Base-by-base conservation (phyloP, 2,113 vertebrate species). In the Protobothrops mucrosquamatus region DNA sequence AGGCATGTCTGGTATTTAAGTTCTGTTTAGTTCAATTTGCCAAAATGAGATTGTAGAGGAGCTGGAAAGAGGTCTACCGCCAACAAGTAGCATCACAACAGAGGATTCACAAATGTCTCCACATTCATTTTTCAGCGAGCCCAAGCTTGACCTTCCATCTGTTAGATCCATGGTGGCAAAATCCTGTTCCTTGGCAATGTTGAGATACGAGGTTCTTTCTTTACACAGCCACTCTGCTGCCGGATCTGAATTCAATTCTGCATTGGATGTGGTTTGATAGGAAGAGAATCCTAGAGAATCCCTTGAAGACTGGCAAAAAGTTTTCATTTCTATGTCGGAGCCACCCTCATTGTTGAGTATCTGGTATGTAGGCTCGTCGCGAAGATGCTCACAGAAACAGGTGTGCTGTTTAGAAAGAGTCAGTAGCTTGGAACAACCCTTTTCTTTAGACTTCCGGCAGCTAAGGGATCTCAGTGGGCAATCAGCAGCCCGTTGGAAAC, bases 271-370 rank as follows among this genome's bases (percentile, higher is more conserved):
- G 86, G 95, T 92, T 5, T 95, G 94, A 61, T 90, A 92, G 0
- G 94, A 90, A 89, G 52, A 69, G 22, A 93, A 91, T 46, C 34
- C 57, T 0, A 4, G 86, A 69, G 64, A 69, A 88, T 95, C 48
- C 86, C 95, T 9, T 89, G 86, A 88, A 0, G 93, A 54, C 34
- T 52, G 92, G 93, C 85, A 91, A 6, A 99, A 97, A 0, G 97
- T 98, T 95, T 98, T 95, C 97, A 99, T 98, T 95, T 99, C 98
- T 0, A 99, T 98, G 0, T 93, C 92, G 0, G 54, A 15, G n/a
- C 86, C 91, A 9, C 26, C 89, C n/a, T 95, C 39, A 0, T 48
- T 91, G 88, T 91, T 10, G 7, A 93, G 8, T 0, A 8, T 87
- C 14, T 0, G 57, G 55, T 91, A 91, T 0, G 0, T 0, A 0